Percentiles rank a stretch among this genome's conserved stretches.
Evolutionary conservation across 2,113 vertebrate species (phyloP).

Genomic region (Rattus norvegicus): DNA sequence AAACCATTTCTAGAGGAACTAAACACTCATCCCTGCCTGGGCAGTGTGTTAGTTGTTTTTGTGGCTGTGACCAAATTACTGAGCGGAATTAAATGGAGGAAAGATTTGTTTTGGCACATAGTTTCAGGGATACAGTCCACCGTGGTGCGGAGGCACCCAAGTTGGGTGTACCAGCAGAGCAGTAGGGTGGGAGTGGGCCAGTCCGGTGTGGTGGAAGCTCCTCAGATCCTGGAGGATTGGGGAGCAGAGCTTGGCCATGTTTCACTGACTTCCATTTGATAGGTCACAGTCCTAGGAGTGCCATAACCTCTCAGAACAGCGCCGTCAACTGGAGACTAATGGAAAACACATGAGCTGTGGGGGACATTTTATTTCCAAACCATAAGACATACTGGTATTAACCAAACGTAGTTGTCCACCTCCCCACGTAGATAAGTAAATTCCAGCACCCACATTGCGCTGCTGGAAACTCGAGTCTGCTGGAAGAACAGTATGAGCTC

Average conservation of each 20-base stretch:
- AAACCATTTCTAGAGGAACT: background rate
- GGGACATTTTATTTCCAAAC: background rate
- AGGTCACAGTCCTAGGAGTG: background rate
- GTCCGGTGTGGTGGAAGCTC: background rate
- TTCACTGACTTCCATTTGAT: background rate
- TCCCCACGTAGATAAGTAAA: too few relatives aligned
- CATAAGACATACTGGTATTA: background rate
- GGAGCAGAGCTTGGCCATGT: background rate
- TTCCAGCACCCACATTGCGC: background rate
- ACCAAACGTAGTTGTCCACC: background rate
- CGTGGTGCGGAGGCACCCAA: background rate
- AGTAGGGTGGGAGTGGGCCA: background rate
- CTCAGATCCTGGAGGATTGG: background rate
- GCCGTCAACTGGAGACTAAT: background rate
- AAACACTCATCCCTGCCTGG: background rate
- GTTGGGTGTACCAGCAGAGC: background rate
- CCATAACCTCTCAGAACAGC: background rate
- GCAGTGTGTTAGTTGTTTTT: background rate
- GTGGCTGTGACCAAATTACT: background rate
- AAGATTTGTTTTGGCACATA: background rate
- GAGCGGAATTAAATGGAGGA: background rate
- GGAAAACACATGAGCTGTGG: background rate
- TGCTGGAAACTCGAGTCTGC: background rate
- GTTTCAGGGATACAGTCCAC: background rate
- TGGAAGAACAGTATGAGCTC: background rate